These are phyloP conservation scores for Drosophila parthenogenetica DNA, from an alignment of 2,888 invertebrate species.

Conservation along the genomic window DNA sequence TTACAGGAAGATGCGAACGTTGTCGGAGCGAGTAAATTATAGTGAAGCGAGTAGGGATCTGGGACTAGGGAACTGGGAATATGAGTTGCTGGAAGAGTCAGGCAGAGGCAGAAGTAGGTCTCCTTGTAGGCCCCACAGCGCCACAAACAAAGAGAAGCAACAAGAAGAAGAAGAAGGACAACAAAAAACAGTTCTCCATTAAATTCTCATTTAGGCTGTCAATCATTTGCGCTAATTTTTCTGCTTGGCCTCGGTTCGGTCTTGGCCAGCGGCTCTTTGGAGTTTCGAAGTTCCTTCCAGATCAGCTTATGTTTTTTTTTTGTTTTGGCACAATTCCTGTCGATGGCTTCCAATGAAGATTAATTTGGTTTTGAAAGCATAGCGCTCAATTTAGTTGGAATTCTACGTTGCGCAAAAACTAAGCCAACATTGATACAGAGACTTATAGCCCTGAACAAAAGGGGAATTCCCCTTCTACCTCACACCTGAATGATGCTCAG, in stretches of 20 bases:
- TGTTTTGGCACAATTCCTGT: conserved; percentile 63
- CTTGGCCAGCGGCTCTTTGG: conserved; percentile 42
- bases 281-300: conserved; percentile 19
- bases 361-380: conserved; percentile 75
- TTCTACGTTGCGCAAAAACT: conserved; percentile 60
- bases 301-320: conserved; percentile 6
- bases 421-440: conserved; percentile 43
- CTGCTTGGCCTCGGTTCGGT: conserved; percentile 27
- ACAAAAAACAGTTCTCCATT: conserved; percentile 75
- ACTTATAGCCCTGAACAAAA: conserved; percentile 6
- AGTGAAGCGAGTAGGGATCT: conserved; percentile 31
- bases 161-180: conserved; percentile 2
- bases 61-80: conserved; percentile 1
- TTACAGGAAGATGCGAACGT: conserved; percentile 55
- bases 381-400: conserved; percentile 68
- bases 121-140: conserved; percentile 48
- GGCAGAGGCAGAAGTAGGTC: conserved; percentile 19
- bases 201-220: conserved; percentile 84
- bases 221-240: conserved; percentile 83
- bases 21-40: conserved; percentile 68
- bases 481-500: conserved; percentile 28
- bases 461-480: conserved; percentile 4
- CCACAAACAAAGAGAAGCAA: conserved; percentile 19
- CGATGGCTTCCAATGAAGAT: conserved; percentile 79
- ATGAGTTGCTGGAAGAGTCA: conserved; percentile 6